phyloP scores from a whole-genome alignment of 2,888 invertebrate genomes.

The Fabriciana adippe region DNA sequence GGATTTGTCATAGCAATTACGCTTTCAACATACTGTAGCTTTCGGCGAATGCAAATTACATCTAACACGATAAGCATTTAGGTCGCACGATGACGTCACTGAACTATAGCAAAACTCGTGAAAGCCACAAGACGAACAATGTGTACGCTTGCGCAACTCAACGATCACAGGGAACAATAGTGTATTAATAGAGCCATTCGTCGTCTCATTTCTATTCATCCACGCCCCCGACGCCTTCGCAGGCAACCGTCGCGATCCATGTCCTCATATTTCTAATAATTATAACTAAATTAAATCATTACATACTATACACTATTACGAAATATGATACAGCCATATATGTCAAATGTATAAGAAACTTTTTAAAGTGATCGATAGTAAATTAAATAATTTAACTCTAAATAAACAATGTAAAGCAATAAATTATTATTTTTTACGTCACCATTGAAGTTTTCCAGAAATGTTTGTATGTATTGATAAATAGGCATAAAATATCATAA shows the following conservation, averaged over 20 bases:
- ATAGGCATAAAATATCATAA: too few species aligned
- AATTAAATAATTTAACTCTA: too few species aligned
- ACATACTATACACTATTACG: neutral
- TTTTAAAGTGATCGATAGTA: too few species aligned
- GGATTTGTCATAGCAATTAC: constrained; percentile 49
- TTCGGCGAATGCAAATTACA: constrained; percentile 68
- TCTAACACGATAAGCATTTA: constrained; percentile 66
- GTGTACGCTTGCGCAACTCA: constrained; percentile 76
- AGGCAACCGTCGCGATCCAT: constrained; percentile 66
- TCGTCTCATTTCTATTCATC: constrained; percentile 80
- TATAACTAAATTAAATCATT: constrained; percentile 8
- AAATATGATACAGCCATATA: too few species aligned
- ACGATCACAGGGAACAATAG: constrained; percentile 75
- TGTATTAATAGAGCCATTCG: constrained; percentile 80
- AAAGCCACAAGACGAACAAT: constrained; percentile 76
- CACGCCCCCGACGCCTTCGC: constrained; percentile 79
- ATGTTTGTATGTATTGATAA: too few species aligned
- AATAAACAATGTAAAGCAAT: too few species aligned
- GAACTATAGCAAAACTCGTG: constrained; percentile 54
- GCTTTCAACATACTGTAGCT: constrained; percentile 25
- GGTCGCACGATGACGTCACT: constrained; percentile 70
- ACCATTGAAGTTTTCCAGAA: too few species aligned
- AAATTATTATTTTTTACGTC: too few species aligned
- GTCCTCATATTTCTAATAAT: constrained; percentile 53
- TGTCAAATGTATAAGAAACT: too few species aligned